phyloP scores from a whole-genome alignment of 1,140 invertebrate species.

The Choristoneura fumiferana region DNA sequence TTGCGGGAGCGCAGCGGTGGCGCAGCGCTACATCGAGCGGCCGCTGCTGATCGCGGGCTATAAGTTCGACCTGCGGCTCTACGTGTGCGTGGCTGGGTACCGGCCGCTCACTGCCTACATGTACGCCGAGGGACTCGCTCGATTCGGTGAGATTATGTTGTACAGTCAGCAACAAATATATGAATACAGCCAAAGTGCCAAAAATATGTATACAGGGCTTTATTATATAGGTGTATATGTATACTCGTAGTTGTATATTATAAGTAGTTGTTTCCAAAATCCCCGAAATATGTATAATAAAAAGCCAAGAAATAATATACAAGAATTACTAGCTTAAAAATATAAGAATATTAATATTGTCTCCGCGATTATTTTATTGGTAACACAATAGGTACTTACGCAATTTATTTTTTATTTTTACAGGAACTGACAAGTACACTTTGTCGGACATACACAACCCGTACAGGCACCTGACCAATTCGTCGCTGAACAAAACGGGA shows the following conservation, averaged over 20 bases:
- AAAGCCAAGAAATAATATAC: too few species aligned
- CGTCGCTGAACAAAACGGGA: conserved; percentile 90
- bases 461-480: conserved; percentile 92
- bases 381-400: too few species aligned
- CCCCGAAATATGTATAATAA: too few species aligned
- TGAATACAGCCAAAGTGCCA: too few species aligned
- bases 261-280: too few species aligned
- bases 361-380: too few species aligned
- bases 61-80: conserved; percentile 89
- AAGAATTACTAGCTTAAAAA: too few species aligned
- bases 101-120: conserved; percentile 87
- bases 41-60: conserved; percentile 89
- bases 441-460: conserved; percentile 87
- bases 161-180: too few species aligned
- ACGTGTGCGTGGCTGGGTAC: conserved; percentile 89
- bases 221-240: too few species aligned
- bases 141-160: conserved; percentile 80
- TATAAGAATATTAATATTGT: too few species aligned
- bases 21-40: conserved; percentile 89
- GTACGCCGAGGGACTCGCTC: conserved; percentile 87
- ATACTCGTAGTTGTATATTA: too few species aligned
- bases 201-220: too few species aligned
- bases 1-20: conserved; percentile 86
- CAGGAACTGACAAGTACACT: conserved; percentile 88
- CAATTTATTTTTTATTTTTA: conserved; percentile 27